Conservation (phyloP, 2,113 vertebrate genomes). For the Tachysurus vachellii region DNA sequence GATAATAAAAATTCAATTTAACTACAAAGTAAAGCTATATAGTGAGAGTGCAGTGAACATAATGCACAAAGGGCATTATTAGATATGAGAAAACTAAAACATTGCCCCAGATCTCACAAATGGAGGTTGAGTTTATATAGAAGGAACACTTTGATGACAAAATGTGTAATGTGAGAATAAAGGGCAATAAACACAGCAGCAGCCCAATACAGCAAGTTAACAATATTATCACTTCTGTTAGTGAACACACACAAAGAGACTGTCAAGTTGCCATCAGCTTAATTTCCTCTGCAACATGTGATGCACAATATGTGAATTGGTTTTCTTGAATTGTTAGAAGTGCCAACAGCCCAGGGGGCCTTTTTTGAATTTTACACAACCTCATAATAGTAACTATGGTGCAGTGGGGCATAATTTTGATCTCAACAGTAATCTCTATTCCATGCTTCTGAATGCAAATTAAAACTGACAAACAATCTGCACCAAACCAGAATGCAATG, state of each 20-base stretch:
- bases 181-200: neutral
- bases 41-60: conserved; percentile 11
- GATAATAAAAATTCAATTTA: conserved; percentile 34
- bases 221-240: neutral
- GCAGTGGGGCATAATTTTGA: neutral
- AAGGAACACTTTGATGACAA: conserved; percentile 7
- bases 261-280: neutral
- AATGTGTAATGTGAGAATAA: conserved; percentile 19
- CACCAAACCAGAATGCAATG: no score
- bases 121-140: neutral
- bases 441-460: neutral
- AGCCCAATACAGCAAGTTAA: neutral
- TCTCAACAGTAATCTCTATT: neutral
- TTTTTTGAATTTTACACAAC: neutral
- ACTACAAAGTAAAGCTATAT: conserved; percentile 38
- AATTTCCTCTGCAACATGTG: neutral
- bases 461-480: neutral
- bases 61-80: conserved; percentile 3
- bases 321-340: neutral
- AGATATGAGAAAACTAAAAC: conserved; percentile 14
- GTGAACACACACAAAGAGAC: neutral
- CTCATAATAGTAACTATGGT: neutral
- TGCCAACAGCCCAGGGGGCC: neutral
- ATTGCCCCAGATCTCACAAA: conserved; percentile 5
- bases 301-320: neutral